Percentiles rank a stretch among this genome's conserved stretches.
These are phyloP conservation scores for Cenopis cana DNA, from an alignment of 2,888 invertebrate species.

Conservation along the genomic window DNA sequence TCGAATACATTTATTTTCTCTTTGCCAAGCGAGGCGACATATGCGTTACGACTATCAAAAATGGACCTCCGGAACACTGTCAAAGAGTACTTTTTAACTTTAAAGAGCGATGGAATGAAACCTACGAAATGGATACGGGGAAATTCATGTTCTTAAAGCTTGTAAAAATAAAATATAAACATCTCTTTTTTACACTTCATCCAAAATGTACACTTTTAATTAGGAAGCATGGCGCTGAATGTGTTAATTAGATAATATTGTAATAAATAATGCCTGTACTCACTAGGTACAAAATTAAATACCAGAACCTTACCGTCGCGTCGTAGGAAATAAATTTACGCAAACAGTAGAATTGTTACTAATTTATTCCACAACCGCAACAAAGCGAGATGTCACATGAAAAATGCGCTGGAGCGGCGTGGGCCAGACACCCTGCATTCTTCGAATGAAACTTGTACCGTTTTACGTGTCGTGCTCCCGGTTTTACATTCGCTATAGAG, in stretches of 20 bases:
- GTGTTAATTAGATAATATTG: not conserved
- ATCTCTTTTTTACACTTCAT: constrained; percentile 29
- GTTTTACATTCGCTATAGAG: constrained; percentile 73
- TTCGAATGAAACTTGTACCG: constrained; percentile 67
- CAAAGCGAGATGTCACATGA: constrained; percentile 84
- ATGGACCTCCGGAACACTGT: no score
- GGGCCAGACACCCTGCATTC: constrained; percentile 77
- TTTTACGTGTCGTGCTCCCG: constrained; percentile 70
- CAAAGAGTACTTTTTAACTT: no score
- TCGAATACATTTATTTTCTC: no score
- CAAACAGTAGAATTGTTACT: constrained; percentile 84
- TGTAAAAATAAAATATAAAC: no score
- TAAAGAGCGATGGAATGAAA: no score
- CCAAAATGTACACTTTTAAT: not conserved
- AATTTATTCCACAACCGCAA: constrained; percentile 83
- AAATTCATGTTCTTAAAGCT: no score
- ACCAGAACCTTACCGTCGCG: constrained; percentile 13
- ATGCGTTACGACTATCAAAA: no score
- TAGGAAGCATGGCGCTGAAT: not conserved
- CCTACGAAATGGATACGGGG: no score
- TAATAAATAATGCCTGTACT: not conserved
- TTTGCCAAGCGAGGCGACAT: no score
- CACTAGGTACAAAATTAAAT: constrained; percentile 10
- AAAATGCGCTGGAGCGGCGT: constrained; percentile 74
- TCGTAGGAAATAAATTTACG: constrained; percentile 68